Evolutionary conservation across 2,113 vertebrate genomes (phyloP), one percentile per base, ranked within the genome.

Genomic region (Gorsachius goisagi): DNA sequence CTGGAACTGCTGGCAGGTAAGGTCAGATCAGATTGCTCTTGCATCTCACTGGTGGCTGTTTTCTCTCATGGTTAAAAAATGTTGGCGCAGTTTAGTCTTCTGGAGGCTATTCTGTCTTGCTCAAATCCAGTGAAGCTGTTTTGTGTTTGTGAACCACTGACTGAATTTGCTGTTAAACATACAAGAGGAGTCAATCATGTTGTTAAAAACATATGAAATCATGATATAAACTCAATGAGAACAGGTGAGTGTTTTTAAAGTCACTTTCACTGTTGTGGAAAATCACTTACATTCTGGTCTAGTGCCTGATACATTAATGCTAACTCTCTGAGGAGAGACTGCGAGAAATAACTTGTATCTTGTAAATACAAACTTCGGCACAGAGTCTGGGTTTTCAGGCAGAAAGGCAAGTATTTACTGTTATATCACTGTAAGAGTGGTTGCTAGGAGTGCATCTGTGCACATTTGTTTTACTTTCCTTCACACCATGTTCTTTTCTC

Each of bases 361-460:
- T 85, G 37, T 83, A 94, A 95, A 93, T 73, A 94, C 16, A 79
- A 74, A 94, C 52, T 75, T 81, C 67, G 69, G 71, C 71, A 82
- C 45, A 44, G 77, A 87, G 62, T 41, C 45, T 56, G 49, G 24
- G 64, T 56, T 96, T 88, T 93, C 63, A 91, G 58, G 35, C 77
- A 53, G 44, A 67, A 93, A 88, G 21, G 23, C 28, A 5, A 92
- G 45, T 93, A 58, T 81, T 90, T 86, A 33, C 68, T 89, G 47
- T 88, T 90, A 11, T 2, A 58, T 87, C 66, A 55, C 37, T 87
- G 23, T n/a, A 84, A 74, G 49, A 76, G 45, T 60, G 81, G 94
- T 90, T 96, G 85, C 86, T 92, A 90, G 45, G 76, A 90, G 58
- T 78, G 76, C 80, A 92, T 93, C 83, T 93, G 67, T 83, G 67